Evolutionary conservation across 1,140 invertebrate species (phyloP), one percentile per base, ranked within the genome.

Genomic region (Ladona fulva): DNA sequence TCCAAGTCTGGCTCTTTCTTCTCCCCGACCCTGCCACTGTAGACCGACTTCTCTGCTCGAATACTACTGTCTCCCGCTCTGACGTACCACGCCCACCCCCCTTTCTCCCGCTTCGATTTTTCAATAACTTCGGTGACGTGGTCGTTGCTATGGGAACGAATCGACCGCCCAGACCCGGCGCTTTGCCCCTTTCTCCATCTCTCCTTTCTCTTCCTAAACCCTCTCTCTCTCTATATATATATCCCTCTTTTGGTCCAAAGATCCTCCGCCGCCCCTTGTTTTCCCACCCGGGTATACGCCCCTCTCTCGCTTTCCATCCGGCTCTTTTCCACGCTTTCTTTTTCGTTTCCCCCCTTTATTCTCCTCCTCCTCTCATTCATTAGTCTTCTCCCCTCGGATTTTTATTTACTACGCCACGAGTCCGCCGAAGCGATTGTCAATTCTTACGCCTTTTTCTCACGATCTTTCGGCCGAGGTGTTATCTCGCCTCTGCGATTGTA

Each of bases 71-170:
- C 44, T 66, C 3, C 52, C 52, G 12, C 52, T 22, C 52, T 66
- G 29, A 37, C 29, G 29, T 37, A 37, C 29, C 29, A 37, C 52
- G 14, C 52, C 16, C 12, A 22, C 16, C 52, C 52, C 16, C 52
- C 52, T 19, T 22, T 16, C n/a, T 66, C 52, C n/a, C 3, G 14
- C 52, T 66, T 66, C 52, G 52, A 66, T 66, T 66, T 66, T 66
- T 66, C 52, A 66, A 66, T 66, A 66, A 66, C 3, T 66, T 66
- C n/a, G 52, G 52, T 66, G 52, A 66, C 52, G 52, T 66, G 52
- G 52, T 66, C 3, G 52, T 66, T 66, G 12, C 16, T 12, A 66
- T 66, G 52, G 52, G 5, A 12, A 66, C 52, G 52, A 5, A 66
- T 66, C 52, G 52, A 66, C 52, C 52, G 52, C 52, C 52, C 52